Evolutionary conservation across 2,797 vertebrate genomes (phyloP).

Genomic region (Hylomyscus alleni): DNA sequence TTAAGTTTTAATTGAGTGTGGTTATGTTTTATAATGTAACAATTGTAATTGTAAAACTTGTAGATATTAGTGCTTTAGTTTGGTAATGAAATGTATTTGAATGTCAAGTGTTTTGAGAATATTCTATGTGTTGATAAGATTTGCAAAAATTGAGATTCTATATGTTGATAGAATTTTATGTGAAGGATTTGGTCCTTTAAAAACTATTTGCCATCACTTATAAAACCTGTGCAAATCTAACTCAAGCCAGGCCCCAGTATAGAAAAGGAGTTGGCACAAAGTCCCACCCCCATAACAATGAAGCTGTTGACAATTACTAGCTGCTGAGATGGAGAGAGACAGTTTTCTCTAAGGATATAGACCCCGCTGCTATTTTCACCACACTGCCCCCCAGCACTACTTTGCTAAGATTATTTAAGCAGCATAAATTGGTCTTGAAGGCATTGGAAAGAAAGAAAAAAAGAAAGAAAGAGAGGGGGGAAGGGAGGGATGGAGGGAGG

Average conservation of each 20-base stretch:
- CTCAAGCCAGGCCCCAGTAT: neutral
- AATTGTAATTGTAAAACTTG: slow-evolving; percentile 33
- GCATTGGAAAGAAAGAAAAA: neutral
- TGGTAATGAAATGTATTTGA: slow-evolving; percentile 42
- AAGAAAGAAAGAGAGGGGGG: neutral
- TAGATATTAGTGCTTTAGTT: slow-evolving; percentile 44
- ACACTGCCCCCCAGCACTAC: no score
- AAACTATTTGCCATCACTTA: neutral
- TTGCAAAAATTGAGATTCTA: neutral
- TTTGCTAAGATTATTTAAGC: no score
- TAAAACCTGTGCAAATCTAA: neutral
- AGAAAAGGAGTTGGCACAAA: neutral
- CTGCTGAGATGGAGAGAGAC: neutral
- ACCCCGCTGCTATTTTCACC: neutral
- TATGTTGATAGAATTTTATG: neutral
- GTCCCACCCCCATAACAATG: no score
- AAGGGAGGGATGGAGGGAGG: no score
- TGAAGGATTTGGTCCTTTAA: neutral
- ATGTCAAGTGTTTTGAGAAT: neutral
- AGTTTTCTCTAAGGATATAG: neutral
- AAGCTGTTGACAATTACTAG: neutral
- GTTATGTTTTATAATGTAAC: slow-evolving; percentile 56
- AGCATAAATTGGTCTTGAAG: neutral
- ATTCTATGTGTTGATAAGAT: neutral
- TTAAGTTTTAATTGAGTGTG: slow-evolving; percentile 56